phyloP scores from a whole-genome alignment of 2,113 vertebrate genomes.

The Scophthalmus maximus region DNA sequence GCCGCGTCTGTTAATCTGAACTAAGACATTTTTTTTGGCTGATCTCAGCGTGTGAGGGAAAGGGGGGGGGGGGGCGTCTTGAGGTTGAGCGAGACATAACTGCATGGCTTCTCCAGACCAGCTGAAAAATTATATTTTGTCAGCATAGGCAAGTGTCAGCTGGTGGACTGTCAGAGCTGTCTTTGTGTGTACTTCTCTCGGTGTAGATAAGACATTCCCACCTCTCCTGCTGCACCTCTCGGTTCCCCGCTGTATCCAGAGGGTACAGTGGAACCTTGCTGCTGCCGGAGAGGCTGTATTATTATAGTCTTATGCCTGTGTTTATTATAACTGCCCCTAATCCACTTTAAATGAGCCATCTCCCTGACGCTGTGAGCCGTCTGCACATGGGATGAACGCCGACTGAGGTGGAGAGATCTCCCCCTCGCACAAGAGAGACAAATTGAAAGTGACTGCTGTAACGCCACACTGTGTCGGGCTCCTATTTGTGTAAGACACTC shows the following conservation, averaged over 20 bases:
- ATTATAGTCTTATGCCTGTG: slow-evolving; percentile 58
- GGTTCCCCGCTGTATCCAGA: slow-evolving; percentile 37
- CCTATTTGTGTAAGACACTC: background rate
- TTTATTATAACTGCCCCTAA: slow-evolving; percentile 71
- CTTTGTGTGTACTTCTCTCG: slow-evolving; percentile 35
- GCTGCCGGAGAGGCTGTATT: slow-evolving; percentile 39
- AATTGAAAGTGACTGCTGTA: slow-evolving; percentile 1
- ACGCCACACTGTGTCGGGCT: background rate
- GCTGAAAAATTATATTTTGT: slow-evolving; percentile 66
- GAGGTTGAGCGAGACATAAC: slow-evolving; percentile 69
- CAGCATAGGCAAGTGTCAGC: slow-evolving; percentile 59
- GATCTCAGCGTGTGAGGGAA: slow-evolving; percentile 60
- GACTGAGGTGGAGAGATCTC: slow-evolving; percentile 34
- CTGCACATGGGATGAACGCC: slow-evolving; percentile 47
- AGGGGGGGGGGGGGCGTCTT: slow-evolving; percentile 5
- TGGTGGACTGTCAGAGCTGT: slow-evolving; percentile 48
- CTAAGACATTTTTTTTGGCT: slow-evolving; percentile 79
- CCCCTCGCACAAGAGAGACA: slow-evolving; percentile 16
- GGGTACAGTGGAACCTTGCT: slow-evolving; percentile 45
- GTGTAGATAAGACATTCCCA: slow-evolving; percentile 51
- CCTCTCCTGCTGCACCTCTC: slow-evolving; percentile 40
- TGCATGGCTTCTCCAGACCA: slow-evolving; percentile 70
- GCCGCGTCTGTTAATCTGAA: slow-evolving; percentile 73
- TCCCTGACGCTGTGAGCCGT: slow-evolving; percentile 36
- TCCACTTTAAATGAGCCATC: slow-evolving; percentile 64